Conservation (phyloP, 2,113 vertebrate species). For the Catharus bicknelli region DNA sequence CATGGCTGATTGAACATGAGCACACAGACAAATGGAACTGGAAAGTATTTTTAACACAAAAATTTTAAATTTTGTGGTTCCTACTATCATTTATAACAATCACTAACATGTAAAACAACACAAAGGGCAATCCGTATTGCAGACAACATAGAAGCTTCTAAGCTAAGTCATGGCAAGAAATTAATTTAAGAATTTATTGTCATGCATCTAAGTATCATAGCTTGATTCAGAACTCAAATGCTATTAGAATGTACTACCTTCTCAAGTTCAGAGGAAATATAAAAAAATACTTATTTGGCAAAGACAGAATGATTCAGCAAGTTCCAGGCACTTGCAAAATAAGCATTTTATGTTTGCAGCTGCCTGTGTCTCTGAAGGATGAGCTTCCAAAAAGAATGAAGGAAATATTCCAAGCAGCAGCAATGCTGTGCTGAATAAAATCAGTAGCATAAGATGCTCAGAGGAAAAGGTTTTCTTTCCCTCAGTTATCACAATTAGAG, state of each 20-base stretch:
- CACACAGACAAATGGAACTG: slow-evolving; percentile 58
- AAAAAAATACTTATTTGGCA: slow-evolving; percentile 29
- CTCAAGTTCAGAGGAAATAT: neutral
- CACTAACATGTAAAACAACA: slow-evolving; percentile 51
- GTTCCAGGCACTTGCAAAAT: slow-evolving; percentile 50
- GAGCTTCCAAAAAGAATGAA: neutral
- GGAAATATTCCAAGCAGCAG: neutral
- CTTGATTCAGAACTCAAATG: neutral
- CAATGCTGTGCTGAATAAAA: slow-evolving; percentile 5
- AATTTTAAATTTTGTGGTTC: slow-evolving; percentile 23
- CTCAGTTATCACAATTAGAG: neutral
- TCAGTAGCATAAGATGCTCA: neutral
- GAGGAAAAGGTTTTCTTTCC: neutral
- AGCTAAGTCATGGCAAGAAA: slow-evolving; percentile 13
- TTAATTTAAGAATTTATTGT: neutral
- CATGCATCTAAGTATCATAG: neutral
- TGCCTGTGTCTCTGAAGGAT: slow-evolving; percentile 28
- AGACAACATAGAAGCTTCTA: slow-evolving; percentile 17
- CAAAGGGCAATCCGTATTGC: slow-evolving; percentile 2
- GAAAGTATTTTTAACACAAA: slow-evolving; percentile 46
- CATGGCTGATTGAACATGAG: slow-evolving; percentile 53
- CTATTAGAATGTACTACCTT: neutral
- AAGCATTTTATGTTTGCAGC: slow-evolving; percentile 53
- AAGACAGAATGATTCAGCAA: slow-evolving; percentile 46
- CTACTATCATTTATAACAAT: slow-evolving; percentile 18